These are phyloP conservation scores for Telmatochromis sp. DNA, from an alignment of 2,113 vertebrate genomes.

Conservation along the genomic window DNA sequence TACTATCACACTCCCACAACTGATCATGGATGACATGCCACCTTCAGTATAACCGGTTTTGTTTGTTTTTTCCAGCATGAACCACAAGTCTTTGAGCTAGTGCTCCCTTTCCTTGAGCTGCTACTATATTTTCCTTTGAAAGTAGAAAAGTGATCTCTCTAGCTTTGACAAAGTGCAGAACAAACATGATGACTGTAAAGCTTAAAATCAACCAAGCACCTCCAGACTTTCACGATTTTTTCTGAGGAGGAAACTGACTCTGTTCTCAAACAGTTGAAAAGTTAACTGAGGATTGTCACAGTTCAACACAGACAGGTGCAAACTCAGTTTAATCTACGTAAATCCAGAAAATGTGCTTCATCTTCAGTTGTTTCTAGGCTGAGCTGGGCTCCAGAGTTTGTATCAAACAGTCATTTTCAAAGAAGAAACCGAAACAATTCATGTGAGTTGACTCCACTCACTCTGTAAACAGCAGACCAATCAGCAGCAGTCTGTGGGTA, in stretches of 20 bases:
- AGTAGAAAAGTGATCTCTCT: too few relatives aligned
- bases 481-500: background rate
- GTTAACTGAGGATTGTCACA: too few relatives aligned
- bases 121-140: too few relatives aligned
- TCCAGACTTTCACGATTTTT: accelerated
- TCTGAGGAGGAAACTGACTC: accelerated
- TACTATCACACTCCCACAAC: accelerated
- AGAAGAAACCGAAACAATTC: background rate
- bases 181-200: accelerated
- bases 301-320: accelerated
- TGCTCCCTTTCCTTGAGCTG: background rate
- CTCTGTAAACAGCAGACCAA: background rate
- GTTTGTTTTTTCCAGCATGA: background rate
- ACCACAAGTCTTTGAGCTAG: background rate
- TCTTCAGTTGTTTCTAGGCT: accelerated
- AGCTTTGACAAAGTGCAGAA: too few relatives aligned
- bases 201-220: too few relatives aligned
- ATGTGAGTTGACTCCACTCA: background rate
- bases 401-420: accelerated
- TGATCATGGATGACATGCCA: background rate
- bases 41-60: accelerated
- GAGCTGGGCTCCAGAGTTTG: accelerated
- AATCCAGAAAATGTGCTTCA: too few relatives aligned
- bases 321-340: accelerated
- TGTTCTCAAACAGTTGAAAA: accelerated